Evolutionary conservation across 1,140 invertebrate genomes (phyloP), one percentile per base, ranked within the genome.

Genomic region (Papilio polyxenes): DNA sequence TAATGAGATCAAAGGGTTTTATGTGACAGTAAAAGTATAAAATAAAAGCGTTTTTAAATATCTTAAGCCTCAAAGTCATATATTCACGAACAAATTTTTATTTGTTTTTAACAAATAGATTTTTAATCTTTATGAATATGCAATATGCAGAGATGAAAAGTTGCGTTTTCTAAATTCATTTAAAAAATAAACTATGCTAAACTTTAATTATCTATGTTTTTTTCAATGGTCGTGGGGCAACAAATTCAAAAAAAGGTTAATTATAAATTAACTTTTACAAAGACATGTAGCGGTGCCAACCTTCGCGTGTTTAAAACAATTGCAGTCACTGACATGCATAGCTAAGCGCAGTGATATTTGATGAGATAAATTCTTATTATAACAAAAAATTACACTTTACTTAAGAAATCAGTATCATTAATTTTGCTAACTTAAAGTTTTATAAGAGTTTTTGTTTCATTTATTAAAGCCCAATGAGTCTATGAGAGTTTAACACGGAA

Each of bases 1-100:
- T 87, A 89, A 89, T 87, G 83, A 86, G 84, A 89, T 89, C 85
- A 89, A 89, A 87, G 87, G 84, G 85, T 85, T 86, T 82, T 80
- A 83, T 75, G 81, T 83, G 84, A 83, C 84, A 82, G 76, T 85
- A 86, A 84, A 86, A 82, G 82, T 82, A 81, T 79, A 84, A 65
- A 80, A 80, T 80, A 65, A 80, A 40, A 65, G 78, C 23, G n/a
- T 80, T 80, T 65, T 65, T 69, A 79, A 80, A 76, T 76, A 76
- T 51, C 75, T 76, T 80, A 49, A 53, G 15, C 56, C 62, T 17
- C 31, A 59, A 56, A 31, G 76, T 78, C 31, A 78, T 53, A 56
- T 77, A 37, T 78, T 78, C 37, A 72, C 65, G 65, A 72, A 72
- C 65, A 72, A 72, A 72, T 37, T 72, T 11, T 15, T 72, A 6